Evolutionary conservation across 2,113 vertebrate species (phyloP).

Genomic region (Rhagologus leucostigma): DNA sequence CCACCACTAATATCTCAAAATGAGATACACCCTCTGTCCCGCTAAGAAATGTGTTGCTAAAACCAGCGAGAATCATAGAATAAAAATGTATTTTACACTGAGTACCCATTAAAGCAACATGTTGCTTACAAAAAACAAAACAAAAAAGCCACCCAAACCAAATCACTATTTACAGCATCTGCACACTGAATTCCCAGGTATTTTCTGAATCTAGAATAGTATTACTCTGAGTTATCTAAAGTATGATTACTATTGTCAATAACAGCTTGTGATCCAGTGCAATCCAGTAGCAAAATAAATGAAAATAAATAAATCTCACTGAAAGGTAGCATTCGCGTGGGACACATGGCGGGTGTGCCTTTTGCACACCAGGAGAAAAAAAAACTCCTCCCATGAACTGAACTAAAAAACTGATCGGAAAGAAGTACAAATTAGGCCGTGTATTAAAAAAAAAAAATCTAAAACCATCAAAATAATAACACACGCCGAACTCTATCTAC

Average conservation of each 20-base stretch:
- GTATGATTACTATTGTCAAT: background rate
- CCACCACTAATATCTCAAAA: background rate
- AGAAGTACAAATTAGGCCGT: conserved; percentile 19
- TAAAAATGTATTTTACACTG: background rate
- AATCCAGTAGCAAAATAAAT: background rate
- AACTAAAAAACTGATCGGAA: conserved; percentile 29
- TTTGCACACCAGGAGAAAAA: background rate
- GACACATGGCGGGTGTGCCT: accelerated
- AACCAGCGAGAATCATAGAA: background rate
- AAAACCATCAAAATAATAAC: background rate
- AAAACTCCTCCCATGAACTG: background rate
- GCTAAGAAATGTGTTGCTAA: background rate
- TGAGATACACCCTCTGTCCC: background rate
- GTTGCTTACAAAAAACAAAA: background rate
- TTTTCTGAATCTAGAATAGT: background rate
- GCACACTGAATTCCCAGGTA: background rate
- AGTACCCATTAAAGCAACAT: background rate
- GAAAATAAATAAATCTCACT: background rate
- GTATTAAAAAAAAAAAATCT: background rate
- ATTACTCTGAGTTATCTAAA: background rate
- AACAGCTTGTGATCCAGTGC: background rate
- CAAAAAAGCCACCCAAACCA: background rate
- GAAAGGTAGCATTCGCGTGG: background rate
- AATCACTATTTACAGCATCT: background rate
- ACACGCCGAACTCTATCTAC: background rate